Percentiles rank a stretch among this genome's conserved stretches.
phyloP scores from a whole-genome alignment of 2,888 invertebrate genomes.

The Cryptus viduatorius region DNA sequence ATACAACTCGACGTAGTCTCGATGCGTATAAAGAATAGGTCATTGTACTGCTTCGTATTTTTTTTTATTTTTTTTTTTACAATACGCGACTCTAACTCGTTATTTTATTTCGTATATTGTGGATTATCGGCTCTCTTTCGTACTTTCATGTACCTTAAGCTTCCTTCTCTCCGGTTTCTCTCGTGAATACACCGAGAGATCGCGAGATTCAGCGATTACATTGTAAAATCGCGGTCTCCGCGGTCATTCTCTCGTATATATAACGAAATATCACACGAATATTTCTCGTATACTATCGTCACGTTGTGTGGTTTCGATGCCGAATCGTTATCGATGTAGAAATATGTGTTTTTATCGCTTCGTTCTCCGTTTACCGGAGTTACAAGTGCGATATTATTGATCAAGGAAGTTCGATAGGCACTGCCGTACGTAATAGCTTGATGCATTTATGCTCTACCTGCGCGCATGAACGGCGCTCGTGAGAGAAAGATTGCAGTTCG shows the following conservation, averaged over 20 bases:
- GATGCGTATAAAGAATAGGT: constrained; percentile 39
- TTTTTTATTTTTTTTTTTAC: neutral
- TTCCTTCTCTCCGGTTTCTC: neutral
- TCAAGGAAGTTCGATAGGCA: neutral
- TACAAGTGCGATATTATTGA: neutral
- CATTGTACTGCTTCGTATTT: constrained; percentile 28
- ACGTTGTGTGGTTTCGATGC: too few relatives aligned
- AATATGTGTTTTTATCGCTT: neutral
- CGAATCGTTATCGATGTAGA: neutral
- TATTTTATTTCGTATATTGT: constrained; percentile 45
- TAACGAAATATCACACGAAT: constrained; percentile 12
- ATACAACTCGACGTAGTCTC: constrained; percentile 4
- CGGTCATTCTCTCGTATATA: neutral
- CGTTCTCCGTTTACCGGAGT: neutral
- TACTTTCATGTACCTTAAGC: neutral
- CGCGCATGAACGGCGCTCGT: too few relatives aligned
- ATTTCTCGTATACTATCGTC: neutral
- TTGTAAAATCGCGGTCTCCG: constrained; percentile 45
- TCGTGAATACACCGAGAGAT: constrained; percentile 49
- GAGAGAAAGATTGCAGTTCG: too few relatives aligned
- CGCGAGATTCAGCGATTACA: constrained; percentile 61
- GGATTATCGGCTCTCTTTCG: constrained; percentile 41
- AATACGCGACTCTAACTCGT: constrained; percentile 26
- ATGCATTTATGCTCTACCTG: constrained; percentile 6
- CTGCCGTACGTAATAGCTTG: neutral